Percentiles rank a stretch among this genome's conserved stretches.
Evolutionary conservation across 2,797 vertebrate genomes (phyloP).

Genomic region (Amphiprion clarkii): DNA sequence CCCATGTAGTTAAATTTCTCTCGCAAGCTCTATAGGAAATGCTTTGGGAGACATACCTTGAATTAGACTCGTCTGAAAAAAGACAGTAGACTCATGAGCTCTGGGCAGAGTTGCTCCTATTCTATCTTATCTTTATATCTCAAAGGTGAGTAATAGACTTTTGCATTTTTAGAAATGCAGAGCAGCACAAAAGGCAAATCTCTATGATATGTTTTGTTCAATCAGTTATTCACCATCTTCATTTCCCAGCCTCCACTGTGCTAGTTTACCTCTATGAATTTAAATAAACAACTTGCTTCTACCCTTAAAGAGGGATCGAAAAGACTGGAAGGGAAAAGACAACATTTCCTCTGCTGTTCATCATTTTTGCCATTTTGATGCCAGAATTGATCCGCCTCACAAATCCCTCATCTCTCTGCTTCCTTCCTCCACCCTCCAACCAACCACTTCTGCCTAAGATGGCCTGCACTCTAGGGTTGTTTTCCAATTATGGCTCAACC

Average conservation of each 20-base stretch:
- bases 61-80: slow-evolving; percentile 41
- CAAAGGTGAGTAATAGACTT: slow-evolving; percentile 18
- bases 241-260: slow-evolving; percentile 24
- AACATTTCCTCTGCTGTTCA: slow-evolving; percentile 43
- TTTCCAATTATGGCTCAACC: slow-evolving; percentile 83
- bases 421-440: slow-evolving; percentile 27
- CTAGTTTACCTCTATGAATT: not conserved
- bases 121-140: not conserved
- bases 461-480: slow-evolving; percentile 78
- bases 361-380: slow-evolving; percentile 58
- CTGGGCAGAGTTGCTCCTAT: not conserved
- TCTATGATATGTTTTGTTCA: slow-evolving; percentile 34
- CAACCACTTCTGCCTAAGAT: slow-evolving; percentile 76
- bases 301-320: not conserved
- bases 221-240: slow-evolving; percentile 36
- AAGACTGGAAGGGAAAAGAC: slow-evolving; percentile 20
- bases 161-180: slow-evolving; percentile 37
- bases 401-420: slow-evolving; percentile 36
- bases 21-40: slow-evolving; percentile 33
- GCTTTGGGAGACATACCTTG: slow-evolving; percentile 37
- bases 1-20: slow-evolving; percentile 21
- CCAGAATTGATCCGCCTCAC: slow-evolving; percentile 51
- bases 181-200: slow-evolving; percentile 6
- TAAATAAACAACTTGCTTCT: slow-evolving; percentile 48
- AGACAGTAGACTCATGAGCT: slow-evolving; percentile 16